These are phyloP conservation scores for Passer montanus DNA, from an alignment of 2,113 vertebrate species.

Conservation along the genomic window DNA sequence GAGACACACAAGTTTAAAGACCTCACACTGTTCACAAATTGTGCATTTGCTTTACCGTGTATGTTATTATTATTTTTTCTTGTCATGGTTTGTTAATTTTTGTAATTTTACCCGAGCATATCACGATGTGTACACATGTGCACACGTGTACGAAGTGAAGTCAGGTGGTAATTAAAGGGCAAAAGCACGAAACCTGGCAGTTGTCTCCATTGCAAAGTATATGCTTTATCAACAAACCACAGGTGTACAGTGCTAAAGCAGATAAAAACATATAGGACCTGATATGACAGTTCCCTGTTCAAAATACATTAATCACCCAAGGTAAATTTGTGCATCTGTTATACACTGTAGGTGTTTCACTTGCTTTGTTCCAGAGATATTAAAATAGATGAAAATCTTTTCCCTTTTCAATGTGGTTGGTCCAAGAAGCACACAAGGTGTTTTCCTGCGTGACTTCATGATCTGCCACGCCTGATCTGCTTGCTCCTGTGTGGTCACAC, in stretches of 20 bases:
- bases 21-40: rapidly evolving
- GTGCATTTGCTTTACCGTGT: neutral
- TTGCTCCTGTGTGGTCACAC: neutral
- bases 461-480: neutral
- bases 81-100: neutral
- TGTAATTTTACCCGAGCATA: neutral
- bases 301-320: slow-evolving; percentile 29
- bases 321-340: slow-evolving; percentile 39
- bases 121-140: neutral
- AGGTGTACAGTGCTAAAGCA: neutral
- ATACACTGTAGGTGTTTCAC: neutral
- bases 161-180: neutral
- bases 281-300: slow-evolving; percentile 15
- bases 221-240: slow-evolving; percentile 10
- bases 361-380: neutral
- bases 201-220: neutral
- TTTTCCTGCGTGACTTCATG: neutral
- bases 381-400: neutral
- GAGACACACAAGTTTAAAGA: neutral
- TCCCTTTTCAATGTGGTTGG: neutral
- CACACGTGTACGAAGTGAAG: neutral
- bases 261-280: slow-evolving; percentile 31
- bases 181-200: neutral
- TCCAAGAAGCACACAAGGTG: neutral
- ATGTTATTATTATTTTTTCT: neutral